Base-by-base conservation (phyloP, 2,888 invertebrate species). In the Prionchulus punctatus region DNA sequence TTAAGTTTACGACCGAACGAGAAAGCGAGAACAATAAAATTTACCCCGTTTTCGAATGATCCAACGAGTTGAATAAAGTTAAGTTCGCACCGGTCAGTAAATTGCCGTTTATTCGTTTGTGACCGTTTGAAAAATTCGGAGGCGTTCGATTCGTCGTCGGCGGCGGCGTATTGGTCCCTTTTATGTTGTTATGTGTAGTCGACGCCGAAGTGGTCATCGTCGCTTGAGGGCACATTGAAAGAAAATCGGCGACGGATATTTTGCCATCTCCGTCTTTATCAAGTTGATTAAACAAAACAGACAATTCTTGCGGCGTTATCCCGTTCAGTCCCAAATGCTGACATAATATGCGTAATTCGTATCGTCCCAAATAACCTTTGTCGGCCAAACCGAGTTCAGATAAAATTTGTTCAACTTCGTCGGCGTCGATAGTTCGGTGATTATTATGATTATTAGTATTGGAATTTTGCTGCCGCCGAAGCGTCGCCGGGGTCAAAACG, bases 291-390 rank as follows among this genome's bases (percentile, higher is more conserved):
- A 55, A 53, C 12, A 55, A 21, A 21, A 7, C 7, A 4, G 21
- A 3, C 21, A 55, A 21, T n/a, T 55, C 30, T 23, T 23, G 30
- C 42, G 52, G 3, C 18, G 18, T 52, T 4, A 30, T 12, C 12
- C 42, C 31, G 52, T 25, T 36, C 52, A 52, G 25, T n/a, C 52
- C 52, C 42, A 36, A 31, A 36, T 52, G 52, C 25, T 52, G 52
- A 25, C 52, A 52, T n/a, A 52, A 36, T 3, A 52, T 31, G 3
- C 52, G 52, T 4, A 30, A 52, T 3, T 52, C 52, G 36, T 52
- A 52, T n/a, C 15, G 50, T 7, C 7, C 50, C 50, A 49, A 21
- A 28, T 28, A 49, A 18, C 50, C 50, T 3, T 21, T 26, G 12
- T 49, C 50, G 28, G 50, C 50, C 30, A 49, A 28, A 18, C 50